Evolutionary conservation across 1,140 invertebrate genomes (phyloP), one percentile per base, ranked within the genome.

Genomic region (Nymphalis io): DNA sequence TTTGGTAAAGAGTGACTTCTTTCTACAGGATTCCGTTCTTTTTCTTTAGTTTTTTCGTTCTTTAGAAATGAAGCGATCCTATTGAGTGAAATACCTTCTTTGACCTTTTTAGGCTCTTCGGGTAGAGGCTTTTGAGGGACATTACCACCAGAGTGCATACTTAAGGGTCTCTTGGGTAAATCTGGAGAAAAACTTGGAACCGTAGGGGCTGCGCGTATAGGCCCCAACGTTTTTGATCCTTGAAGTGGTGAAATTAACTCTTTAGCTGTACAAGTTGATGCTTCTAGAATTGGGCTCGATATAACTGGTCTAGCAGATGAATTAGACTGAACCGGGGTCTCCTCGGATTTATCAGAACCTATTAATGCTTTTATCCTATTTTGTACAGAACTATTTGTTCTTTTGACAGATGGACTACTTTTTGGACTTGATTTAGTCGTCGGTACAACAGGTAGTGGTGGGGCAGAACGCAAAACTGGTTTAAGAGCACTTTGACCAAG

Each of bases 51-150:
- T 58, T 92, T 92, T 27, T 94, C 93, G 67, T 93, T 94, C 75
- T 95, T 94, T n/a, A 96, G 89, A 75, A 97, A 96, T 0, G 96
- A 96, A 0, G 96, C 94, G 16, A 97, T 95, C 58, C 96, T 92
- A 40, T 95, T 96, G 3, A 97, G 87, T 0, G 95, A 93, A 38
- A 92, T 94, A 2, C 92, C 93, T 73, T 93, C 93, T 71, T 93
- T 93, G 2, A 92, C 84, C 70, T 92, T 94, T 72, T 92, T 92
- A 61, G 91, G 82, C 78, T 93, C 81, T 85, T 93, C 80, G 13
- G 83, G 77, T 0, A 91, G 67, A 0, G 87, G 84, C 83, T 89
- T 89, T 60, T 90, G 83, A 0, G 81, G 74, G 15, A 91, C 87
- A n/a, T 79, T 82, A 1, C 82, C 81, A 39, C 84, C 79, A 55